A percentile compares a stretch with the other conserved stretches of the same genome.
Conservation (phyloP, 2,113 vertebrate species). For the Otus sunia region DNA sequence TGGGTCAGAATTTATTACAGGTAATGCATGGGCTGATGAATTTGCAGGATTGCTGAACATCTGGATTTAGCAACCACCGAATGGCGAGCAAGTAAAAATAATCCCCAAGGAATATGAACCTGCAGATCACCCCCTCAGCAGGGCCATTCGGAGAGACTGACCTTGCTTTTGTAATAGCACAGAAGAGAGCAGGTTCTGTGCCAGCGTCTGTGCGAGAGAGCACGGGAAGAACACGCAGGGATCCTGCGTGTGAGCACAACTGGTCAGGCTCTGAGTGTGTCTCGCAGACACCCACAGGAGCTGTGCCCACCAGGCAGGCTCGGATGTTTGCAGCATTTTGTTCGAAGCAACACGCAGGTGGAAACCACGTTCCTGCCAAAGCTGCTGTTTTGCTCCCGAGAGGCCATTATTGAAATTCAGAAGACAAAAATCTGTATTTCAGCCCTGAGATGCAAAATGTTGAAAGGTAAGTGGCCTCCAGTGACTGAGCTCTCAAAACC, state of each 20-base stretch:
- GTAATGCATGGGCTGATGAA: neutral
- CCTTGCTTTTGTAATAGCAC: neutral
- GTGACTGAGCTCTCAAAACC: neutral
- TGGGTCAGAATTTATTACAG: neutral
- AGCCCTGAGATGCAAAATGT: neutral
- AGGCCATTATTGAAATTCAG: neutral
- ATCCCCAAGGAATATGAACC: neutral
- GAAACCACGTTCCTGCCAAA: neutral
- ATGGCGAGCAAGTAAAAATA: neutral
- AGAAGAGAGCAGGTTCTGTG: neutral
- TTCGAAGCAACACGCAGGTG: neutral
- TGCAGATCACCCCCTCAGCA: neutral
- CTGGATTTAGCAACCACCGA: neutral
- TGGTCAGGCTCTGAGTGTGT: rapidly evolving
- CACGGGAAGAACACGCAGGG: neutral
- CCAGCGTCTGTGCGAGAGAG: neutral
- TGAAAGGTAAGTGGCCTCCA: neutral
- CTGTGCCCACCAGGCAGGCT: neutral
- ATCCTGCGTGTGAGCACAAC: neutral
- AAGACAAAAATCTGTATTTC: neutral
- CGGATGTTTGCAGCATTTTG: neutral
- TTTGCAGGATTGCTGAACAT: neutral
- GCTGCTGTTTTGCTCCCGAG: neutral
- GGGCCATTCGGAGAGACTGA: neutral
- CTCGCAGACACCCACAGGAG: neutral